Evolutionary conservation across 2,888 invertebrate genomes (phyloP).

Genomic region (Mythimna vitellina): DNA sequence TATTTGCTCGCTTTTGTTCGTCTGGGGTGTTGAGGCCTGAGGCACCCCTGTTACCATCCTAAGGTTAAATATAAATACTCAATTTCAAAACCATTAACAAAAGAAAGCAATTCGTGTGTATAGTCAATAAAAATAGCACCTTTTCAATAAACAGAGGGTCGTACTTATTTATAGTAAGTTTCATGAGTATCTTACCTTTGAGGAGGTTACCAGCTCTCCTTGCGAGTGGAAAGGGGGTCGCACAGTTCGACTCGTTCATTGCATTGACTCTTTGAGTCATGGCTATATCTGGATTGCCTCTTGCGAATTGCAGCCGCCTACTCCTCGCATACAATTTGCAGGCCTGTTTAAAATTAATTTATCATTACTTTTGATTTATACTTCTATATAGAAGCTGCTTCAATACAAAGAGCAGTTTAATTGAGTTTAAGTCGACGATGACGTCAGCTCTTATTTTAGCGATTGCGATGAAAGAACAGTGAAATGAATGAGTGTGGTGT

Average conservation of each 20-base stretch:
- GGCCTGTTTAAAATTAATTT: slow-evolving; percentile 51
- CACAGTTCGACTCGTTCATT: slow-evolving; percentile 60
- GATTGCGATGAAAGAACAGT: slow-evolving; percentile 49
- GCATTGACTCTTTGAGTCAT: slow-evolving; percentile 76
- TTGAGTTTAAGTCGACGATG: slow-evolving; percentile 49
- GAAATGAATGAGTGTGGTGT: slow-evolving; percentile 36
- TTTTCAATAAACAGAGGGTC: slow-evolving; percentile 11
- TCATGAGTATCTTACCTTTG: slow-evolving; percentile 24
- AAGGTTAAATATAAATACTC: too few species aligned
- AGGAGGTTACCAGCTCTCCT: slow-evolving; percentile 49
- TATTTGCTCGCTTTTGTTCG: too few species aligned
- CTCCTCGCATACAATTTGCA: slow-evolving; percentile 57
- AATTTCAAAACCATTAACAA: too few species aligned
- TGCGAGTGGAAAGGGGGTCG: slow-evolving; percentile 66
- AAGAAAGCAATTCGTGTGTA: neutral
- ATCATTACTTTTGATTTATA: slow-evolving; percentile 63
- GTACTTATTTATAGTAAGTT: neutral
- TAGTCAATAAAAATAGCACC: neutral
- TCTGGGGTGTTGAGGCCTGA: too few species aligned
- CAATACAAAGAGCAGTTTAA: slow-evolving; percentile 54
- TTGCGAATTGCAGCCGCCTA: slow-evolving; percentile 68
- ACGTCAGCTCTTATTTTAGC: slow-evolving; percentile 53
- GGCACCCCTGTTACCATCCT: too few species aligned
- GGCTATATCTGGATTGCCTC: slow-evolving; percentile 75
- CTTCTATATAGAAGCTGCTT: slow-evolving; percentile 43